Conservation (phyloP, 2,113 vertebrate species). For the Coryphaenoides rupestris region DNA sequence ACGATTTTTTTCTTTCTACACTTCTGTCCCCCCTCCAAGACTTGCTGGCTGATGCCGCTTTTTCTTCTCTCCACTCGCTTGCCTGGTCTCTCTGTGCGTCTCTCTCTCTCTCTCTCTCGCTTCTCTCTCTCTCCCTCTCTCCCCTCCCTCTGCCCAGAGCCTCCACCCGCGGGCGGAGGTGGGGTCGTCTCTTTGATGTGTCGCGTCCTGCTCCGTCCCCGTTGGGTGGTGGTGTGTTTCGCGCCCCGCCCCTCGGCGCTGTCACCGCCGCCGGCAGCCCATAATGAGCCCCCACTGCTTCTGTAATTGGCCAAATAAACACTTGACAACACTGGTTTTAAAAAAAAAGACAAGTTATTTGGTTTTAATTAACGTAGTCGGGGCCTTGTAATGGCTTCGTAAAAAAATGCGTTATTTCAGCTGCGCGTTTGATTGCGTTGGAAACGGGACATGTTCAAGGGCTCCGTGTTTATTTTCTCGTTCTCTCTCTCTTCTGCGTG, state of each 20-base stretch:
- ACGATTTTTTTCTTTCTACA: too few relatives aligned
- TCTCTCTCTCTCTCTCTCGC: constrained; percentile 2
- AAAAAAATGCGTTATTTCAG: constrained; percentile 77
- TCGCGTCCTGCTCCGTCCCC: constrained; percentile 30
- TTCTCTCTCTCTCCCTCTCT: constrained; percentile 32
- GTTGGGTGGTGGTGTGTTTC: constrained; percentile 61
- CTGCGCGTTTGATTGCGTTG: constrained; percentile 71
- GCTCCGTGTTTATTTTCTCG: constrained; percentile 67
- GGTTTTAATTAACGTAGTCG: constrained; percentile 78
- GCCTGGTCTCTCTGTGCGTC: too few relatives aligned
- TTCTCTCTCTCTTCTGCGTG: constrained; percentile 50
- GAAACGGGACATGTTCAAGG: constrained; percentile 56
- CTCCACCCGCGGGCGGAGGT: constrained; percentile 9
- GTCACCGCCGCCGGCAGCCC: constrained; percentile 73
- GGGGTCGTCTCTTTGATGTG: constrained; percentile 58
- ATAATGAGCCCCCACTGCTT: constrained; percentile 98
- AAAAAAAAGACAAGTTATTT: constrained; percentile 77
- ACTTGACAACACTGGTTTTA: constrained; percentile 84
- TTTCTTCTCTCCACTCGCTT: too few relatives aligned
- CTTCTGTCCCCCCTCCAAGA: too few relatives aligned
- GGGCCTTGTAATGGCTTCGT: constrained; percentile 76
- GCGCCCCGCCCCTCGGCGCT: constrained; percentile 65
- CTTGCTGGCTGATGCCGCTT: too few relatives aligned
- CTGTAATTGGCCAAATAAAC: constrained; percentile 99
- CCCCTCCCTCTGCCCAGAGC: constrained; percentile 31